A percentile compares a stretch with the other conserved stretches of the same genome.
Conservation (phyloP, 2,888 invertebrate genomes). For the Aleiodes alternator region DNA sequence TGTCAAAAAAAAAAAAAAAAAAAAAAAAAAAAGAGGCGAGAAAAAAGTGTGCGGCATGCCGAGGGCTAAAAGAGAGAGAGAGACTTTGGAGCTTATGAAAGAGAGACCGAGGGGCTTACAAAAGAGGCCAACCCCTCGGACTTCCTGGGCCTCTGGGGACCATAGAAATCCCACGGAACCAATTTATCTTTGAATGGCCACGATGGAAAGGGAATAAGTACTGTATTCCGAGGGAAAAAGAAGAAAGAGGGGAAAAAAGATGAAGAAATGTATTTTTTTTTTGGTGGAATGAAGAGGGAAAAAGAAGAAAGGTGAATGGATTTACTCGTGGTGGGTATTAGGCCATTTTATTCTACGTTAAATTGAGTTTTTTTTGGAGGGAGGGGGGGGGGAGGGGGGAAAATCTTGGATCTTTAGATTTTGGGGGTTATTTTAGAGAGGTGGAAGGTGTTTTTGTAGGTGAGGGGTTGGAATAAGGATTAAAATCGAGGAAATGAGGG, state of each 20-base stretch:
- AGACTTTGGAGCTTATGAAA: conserved; percentile 24
- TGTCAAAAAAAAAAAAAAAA: no score
- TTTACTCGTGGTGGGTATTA: conserved; percentile 44
- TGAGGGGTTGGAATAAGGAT: no score
- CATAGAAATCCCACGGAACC: conserved; percentile 69
- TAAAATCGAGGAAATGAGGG: no score
- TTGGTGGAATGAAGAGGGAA: not conserved
- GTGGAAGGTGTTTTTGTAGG: no score
- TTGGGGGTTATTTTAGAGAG: no score
- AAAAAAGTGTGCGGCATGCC: conserved; percentile 28
- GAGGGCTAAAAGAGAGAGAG: conserved; percentile 14
- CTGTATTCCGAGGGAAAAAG: conserved; percentile 29
- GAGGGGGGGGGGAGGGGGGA: no score
- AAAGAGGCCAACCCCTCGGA: conserved; percentile 37
- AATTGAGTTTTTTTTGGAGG: no score
- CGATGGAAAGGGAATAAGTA: conserved; percentile 41
- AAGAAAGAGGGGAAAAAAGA: not conserved
- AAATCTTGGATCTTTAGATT: no score
- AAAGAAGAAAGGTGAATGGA: conserved; percentile 27
- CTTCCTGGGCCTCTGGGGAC: conserved; percentile 56
- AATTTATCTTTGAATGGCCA: conserved; percentile 70
- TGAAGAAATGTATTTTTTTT: conserved; percentile 4
- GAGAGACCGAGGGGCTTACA: conserved; percentile 16
- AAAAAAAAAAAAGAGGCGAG: not conserved
- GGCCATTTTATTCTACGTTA: conserved; percentile 29